These are phyloP conservation scores for Watsonalla cultraria DNA, from an alignment of 2,888 invertebrate species.

Conservation along the genomic window DNA sequence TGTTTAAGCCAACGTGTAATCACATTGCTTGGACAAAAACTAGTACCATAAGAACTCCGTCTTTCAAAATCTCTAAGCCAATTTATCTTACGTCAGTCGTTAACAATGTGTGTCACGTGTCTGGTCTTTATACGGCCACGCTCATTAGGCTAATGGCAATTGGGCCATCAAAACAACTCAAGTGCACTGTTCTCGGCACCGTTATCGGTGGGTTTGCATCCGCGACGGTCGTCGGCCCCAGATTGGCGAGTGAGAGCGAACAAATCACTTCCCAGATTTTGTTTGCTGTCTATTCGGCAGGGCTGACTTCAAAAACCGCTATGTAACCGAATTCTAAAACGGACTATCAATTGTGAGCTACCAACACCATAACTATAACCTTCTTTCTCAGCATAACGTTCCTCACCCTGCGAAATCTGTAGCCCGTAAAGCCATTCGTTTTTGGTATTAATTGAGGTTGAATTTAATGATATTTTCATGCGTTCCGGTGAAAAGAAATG, in stretches of 20 bases:
- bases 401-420: too few relatives aligned
- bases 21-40: too few relatives aligned
- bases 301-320: conserved; percentile 22
- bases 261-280: conserved; percentile 65
- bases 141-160: conserved; percentile 45
- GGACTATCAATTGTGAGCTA: too few relatives aligned
- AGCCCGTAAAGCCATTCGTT: too few relatives aligned
- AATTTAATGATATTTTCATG: not conserved
- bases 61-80: not conserved
- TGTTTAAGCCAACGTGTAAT: too few relatives aligned
- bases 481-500: conserved; percentile 3
- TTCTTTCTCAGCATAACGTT: too few relatives aligned
- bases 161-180: conserved; percentile 47
- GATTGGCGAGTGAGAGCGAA: conserved; percentile 51
- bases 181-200: conserved; percentile 45
- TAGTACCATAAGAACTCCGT: too few relatives aligned
- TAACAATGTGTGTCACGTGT: not conserved
- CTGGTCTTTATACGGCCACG: not conserved
- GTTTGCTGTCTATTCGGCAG: conserved; percentile 40
- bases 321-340: too few relatives aligned
- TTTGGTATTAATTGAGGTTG: too few relatives aligned
- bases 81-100: not conserved
- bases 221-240: conserved; percentile 57
- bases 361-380: too few relatives aligned
- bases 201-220: conserved; percentile 52